phyloP scores from a whole-genome alignment of 2,113 vertebrate genomes.

The Pelusios castaneus region DNA sequence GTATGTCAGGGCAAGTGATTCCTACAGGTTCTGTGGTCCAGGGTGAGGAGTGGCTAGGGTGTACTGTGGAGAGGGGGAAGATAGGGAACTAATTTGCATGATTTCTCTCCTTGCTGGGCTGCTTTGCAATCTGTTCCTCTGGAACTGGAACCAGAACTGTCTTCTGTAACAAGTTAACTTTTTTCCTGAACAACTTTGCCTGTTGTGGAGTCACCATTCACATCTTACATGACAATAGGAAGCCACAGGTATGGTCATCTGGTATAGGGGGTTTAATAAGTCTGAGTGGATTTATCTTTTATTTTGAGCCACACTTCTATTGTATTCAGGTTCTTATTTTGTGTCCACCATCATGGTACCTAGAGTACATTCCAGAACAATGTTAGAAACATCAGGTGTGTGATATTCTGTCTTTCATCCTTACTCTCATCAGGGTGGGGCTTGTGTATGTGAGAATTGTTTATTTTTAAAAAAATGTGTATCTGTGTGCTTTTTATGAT shows the following conservation, averaged over 20 bases:
- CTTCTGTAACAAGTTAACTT: neutral
- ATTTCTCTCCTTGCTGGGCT: neutral
- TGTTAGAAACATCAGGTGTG: neutral
- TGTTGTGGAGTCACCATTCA: neutral
- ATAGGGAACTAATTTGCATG: neutral
- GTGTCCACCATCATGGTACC: neutral
- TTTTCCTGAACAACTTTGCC: neutral
- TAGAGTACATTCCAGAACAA: neutral
- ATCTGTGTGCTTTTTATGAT: accelerated
- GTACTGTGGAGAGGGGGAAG: neutral
- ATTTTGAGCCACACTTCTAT: neutral
- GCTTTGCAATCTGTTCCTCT: neutral
- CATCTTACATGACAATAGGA: neutral
- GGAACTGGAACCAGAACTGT: neutral
- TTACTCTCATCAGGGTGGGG: neutral
- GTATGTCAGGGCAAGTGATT: neutral
- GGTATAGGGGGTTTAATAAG: neutral
- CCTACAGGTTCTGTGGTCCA: neutral
- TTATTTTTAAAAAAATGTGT: accelerated
- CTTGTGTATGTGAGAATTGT: neutral
- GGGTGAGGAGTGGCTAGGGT: neutral
- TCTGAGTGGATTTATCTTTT: neutral
- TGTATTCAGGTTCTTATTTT: neutral
- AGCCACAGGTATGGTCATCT: neutral
- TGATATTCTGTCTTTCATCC: neutral